phyloP scores from a whole-genome alignment of 37 sponge, comb jelly and placozoan genomes.

The Cliona cf. orientalis region DNA sequence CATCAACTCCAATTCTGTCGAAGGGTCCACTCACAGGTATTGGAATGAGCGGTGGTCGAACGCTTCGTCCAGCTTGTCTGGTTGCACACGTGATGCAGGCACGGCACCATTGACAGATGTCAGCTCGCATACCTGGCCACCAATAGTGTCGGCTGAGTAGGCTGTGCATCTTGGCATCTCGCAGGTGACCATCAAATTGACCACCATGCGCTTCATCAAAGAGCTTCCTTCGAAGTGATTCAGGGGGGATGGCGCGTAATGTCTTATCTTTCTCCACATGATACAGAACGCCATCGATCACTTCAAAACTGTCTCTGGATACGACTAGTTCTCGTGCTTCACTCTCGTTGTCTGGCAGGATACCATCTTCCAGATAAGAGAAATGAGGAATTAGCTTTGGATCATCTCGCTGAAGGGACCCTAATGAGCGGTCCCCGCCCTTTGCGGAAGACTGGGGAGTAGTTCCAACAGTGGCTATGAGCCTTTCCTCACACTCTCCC shows the following conservation, averaged over 20 bases:
- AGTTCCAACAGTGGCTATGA: not conserved
- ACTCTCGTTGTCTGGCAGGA: conserved; percentile 41
- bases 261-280: conserved; percentile 54
- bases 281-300: conserved; percentile 50
- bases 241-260: conserved; percentile 47
- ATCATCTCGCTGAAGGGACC: conserved; percentile 30
- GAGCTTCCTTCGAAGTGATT: conserved; percentile 9
- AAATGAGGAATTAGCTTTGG: conserved; percentile 7
- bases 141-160: conserved; percentile 49
- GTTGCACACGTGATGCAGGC: too few relatives aligned
- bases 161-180: conserved; percentile 46
- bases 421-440: not conserved
- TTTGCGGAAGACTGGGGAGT: not conserved
- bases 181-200: conserved; percentile 42
- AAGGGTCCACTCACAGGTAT: too few relatives aligned
- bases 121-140: conserved; percentile 64
- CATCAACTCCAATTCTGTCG: conserved; percentile 21
- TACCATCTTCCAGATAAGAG: conserved; percentile 29
- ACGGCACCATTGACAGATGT: too few relatives aligned
- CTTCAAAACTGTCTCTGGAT: conserved; percentile 13
- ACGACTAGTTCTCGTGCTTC: conserved; percentile 13
- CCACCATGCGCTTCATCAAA: conserved; percentile 58
- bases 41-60: too few relatives aligned
- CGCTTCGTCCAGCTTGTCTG: too few relatives aligned
- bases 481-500: too few relatives aligned